Conservation (phyloP, 2,113 vertebrate species). For the Monarcha castaneiventris region DNA sequence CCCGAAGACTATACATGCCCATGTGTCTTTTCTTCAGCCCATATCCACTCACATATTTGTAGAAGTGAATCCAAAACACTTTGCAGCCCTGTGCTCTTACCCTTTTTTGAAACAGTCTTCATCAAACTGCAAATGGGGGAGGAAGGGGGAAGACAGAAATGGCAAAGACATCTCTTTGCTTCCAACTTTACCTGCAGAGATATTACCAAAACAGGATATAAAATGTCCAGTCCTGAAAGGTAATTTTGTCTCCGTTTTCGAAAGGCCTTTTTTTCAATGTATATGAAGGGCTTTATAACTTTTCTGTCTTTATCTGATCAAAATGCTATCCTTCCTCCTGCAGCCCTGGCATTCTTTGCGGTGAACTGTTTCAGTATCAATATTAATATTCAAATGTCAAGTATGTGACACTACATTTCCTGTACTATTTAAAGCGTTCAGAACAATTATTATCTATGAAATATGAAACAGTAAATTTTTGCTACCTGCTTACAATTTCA, state of each 20-base stretch:
- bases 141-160: background rate
- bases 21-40: background rate
- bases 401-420: slow-evolving; percentile 74
- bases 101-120: background rate
- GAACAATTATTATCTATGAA: slow-evolving; percentile 69
- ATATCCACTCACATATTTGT: background rate
- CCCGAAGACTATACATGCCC: background rate
- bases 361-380: slow-evolving; percentile 74
- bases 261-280: background rate
- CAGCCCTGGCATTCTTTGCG: slow-evolving; percentile 66
- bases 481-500: slow-evolving; percentile 55
- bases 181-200: background rate
- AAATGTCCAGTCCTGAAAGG: background rate
- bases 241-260: background rate
- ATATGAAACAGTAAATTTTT: slow-evolving; percentile 64
- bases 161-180: background rate
- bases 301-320: slow-evolving; percentile 44
- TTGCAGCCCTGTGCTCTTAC: background rate
- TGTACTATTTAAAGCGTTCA: slow-evolving; percentile 69
- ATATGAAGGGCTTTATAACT: slow-evolving; percentile 21
- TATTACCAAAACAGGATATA: background rate
- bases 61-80: background rate
- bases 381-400: slow-evolving; percentile 79
- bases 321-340: slow-evolving; percentile 47
- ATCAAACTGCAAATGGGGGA: background rate